Base-by-base conservation (phyloP, 2,797 vertebrate genomes). In the Eulemur mongoz region DNA sequence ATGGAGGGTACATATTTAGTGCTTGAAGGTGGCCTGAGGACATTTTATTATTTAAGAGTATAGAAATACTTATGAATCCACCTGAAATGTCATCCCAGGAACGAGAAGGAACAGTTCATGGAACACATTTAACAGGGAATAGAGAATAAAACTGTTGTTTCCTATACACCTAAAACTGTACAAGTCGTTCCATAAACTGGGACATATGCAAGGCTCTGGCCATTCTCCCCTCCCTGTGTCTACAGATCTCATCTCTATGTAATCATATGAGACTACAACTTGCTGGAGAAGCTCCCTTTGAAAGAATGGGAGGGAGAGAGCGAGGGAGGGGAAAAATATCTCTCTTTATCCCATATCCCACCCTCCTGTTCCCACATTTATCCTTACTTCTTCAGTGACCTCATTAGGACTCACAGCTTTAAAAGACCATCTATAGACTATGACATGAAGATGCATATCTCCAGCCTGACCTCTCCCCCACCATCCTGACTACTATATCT, bases 11-110 rank as follows among this genome's bases (percentile, higher is more conserved):
- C 30, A 40, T 48, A 83, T 54, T 61, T 40, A 69, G 43, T 57
- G 32, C 35, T 35, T 80, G 65, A 45, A 81, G 23, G 30, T 95
- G 17, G 32, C 61, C 22, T 13, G 7, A 63, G 52, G 50, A 75
- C 52, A 23, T 72, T 81, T 38, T 92, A 57, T 45, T 73, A 45
- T 87, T 80, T 83, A n/a, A 48, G 10, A 73, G 23, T 72, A 0
- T 82, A 54, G n/a, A 30, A 81, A 54, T 50, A 59, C 38, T 76
- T 70, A 5, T 69, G 40, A 48, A 65, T 45, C 2, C 8, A 38
- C 35, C 22, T 95, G 48, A 85, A 85, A 91, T 86, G 54, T 61
- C 13, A 78, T 73, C 12, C 38, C 38, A 72, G 50, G 32, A 69
- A 70, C 20, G 5, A 86, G 10, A 40, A 70, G 65, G 40, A 86